Evolutionary conservation across 2,888 invertebrate genomes (phyloP).

Genomic region (Ecdyonurus torrentis): DNA sequence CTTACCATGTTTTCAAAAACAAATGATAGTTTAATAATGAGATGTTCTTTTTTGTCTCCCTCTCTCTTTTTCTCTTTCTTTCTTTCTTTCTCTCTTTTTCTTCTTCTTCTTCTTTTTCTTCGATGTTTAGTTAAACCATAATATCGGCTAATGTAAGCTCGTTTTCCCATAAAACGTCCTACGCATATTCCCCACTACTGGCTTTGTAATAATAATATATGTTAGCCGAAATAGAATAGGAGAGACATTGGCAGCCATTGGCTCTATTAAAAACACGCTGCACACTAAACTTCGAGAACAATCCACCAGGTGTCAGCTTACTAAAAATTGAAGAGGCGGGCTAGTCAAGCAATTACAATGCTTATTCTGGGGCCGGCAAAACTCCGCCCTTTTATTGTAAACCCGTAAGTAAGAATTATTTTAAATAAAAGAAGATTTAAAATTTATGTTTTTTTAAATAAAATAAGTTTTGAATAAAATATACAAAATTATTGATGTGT

Average conservation of each 20-base stretch:
- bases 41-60: too few species aligned
- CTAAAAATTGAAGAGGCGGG: not conserved
- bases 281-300: not conserved
- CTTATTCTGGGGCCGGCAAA: not conserved
- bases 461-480: too few species aligned
- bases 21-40: too few species aligned
- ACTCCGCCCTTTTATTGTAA: not conserved
- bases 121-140: not conserved
- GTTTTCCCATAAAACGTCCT: constrained; percentile 1
- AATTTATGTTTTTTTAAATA: too few species aligned
- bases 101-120: too few species aligned
- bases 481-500: not conserved
- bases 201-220: not conserved
- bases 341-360: not conserved
- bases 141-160: not conserved
- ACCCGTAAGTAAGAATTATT: not conserved
- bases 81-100: too few species aligned
- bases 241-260: not conserved
- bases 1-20: too few species aligned
- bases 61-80: too few species aligned
- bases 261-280: not conserved
- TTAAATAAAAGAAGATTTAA: too few species aligned
- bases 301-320: not conserved
- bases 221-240: not conserved
- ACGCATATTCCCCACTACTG: not conserved